Evolutionary conservation across 2,888 invertebrate genomes (phyloP), one percentile per base, ranked within the genome.

Genomic region (Pristionchus entomophagus): DNA sequence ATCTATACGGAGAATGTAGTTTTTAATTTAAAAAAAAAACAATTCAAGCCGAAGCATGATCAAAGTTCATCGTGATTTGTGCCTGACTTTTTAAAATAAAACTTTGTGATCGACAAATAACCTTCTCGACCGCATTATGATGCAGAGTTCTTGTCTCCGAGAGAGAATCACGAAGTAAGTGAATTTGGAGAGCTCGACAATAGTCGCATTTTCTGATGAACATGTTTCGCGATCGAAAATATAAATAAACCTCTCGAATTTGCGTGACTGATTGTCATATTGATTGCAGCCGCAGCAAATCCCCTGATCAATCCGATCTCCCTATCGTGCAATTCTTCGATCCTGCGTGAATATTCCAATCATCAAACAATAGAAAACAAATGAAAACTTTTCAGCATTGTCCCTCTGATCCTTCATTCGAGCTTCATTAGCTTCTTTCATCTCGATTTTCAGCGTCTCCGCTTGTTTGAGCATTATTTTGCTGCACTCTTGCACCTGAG

Each of bases 121-220:
- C 65, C 65, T 14, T 26, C 26, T 73, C 73, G 1, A 73, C 73
- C 12, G 73, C 45, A 19, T 38, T 41, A 41, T 73, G 38, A 73
- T 73, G 73, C 0, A 73, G 38, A 12, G 73, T 14, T 41, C 41
- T 22, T n/a, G 45, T 73, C 22, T 73, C 73, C 10, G 38, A 41
- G n/a, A 73, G 26, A n/a, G 41, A 38, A n/a, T 38, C 73, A n/a
- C 73, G 41, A n/a, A 73, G 73, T n/a, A n/a, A n/a, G n/a, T n/a
- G 26, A 41, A 38, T 26, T 73, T 73, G 0, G 73, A 73, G 6
- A 73, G 41, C 19, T 73, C 73, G 73, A 73, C 73, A 14, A 73
- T 73, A n/a, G 26, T 38, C 12, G 41, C 73, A 41, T 38, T 41
- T 26, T 73, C 73, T 73, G 26, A 22, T n/a, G n/a, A n/a, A n/a